Conservation (phyloP, 2,888 invertebrate genomes). For the Ptychoptera contaminata region DNA sequence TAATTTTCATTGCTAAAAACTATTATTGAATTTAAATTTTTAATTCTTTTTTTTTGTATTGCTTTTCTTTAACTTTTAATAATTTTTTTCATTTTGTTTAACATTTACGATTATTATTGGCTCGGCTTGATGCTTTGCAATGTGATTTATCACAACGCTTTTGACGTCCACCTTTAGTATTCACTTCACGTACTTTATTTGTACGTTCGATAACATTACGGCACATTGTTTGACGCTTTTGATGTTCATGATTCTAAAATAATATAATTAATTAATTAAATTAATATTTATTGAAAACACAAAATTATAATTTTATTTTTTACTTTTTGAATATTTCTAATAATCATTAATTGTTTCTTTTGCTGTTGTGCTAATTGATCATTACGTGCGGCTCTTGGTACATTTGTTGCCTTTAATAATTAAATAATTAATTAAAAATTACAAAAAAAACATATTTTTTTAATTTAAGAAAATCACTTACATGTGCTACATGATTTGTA, state of each 20-base stretch:
- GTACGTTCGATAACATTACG: slow-evolving; percentile 36
- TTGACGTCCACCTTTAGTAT: slow-evolving; percentile 35
- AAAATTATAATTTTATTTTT: neutral
- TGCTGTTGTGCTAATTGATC: slow-evolving; percentile 20
- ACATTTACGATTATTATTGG: slow-evolving; percentile 47
- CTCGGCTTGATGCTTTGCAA: slow-evolving; percentile 37
- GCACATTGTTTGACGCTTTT: slow-evolving; percentile 32
- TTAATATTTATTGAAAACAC: neutral
- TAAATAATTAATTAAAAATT: slow-evolving; percentile 1
- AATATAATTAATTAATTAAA: neutral
- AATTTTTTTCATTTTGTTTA: slow-evolving; percentile 17
- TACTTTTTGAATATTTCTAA: slow-evolving; percentile 26
- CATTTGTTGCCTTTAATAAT: slow-evolving; percentile 8
- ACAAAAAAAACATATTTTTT: neutral
- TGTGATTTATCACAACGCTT: slow-evolving; percentile 38
- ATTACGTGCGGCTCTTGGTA: slow-evolving; percentile 15
- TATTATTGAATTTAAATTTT: neutral
- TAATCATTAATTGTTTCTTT: slow-evolving; percentile 23
- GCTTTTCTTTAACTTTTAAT: neutral
- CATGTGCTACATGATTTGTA: slow-evolving; percentile 10
- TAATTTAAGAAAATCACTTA: neutral
- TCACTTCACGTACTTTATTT: slow-evolving; percentile 39
- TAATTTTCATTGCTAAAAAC: neutral
- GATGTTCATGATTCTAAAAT: slow-evolving; percentile 30
- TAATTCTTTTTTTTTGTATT: neutral